A percentile compares a stretch with the other conserved stretches of the same genome.
Conservation (phyloP, 2,888 invertebrate genomes). For the Caenorhabditis wallacei region DNA sequence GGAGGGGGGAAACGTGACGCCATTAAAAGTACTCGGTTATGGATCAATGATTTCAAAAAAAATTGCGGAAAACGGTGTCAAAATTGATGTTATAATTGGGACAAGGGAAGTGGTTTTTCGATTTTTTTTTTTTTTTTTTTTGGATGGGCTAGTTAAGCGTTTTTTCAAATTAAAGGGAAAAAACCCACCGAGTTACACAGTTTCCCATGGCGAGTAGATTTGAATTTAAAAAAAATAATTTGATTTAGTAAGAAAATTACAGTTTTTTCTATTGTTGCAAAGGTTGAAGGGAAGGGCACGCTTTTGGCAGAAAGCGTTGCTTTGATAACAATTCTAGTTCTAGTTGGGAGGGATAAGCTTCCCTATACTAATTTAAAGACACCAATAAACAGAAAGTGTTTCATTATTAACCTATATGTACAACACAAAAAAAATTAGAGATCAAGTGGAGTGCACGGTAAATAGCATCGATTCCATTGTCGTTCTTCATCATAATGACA, state of each 20-base stretch:
- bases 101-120: background rate
- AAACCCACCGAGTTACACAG: background rate
- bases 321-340: no score
- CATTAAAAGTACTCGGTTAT: slow-evolving; percentile 4
- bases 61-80: slow-evolving; percentile 6
- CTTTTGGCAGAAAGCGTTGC: no score
- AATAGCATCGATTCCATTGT: slow-evolving; percentile 55
- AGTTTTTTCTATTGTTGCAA: no score
- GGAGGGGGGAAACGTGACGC: slow-evolving; percentile 9
- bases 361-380: no score
- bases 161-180: background rate
- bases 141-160: background rate
- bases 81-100: slow-evolving; percentile 38
- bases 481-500: slow-evolving; percentile 37
- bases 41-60: slow-evolving; percentile 14
- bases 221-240: background rate
- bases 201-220: background rate
- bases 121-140: background rate
- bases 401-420: no score
- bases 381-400: no score
- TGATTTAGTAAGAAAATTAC: no score
- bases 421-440: slow-evolving; percentile 16
- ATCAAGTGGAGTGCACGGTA: slow-evolving; percentile 53
- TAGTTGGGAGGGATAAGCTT: no score
- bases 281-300: no score